Evolutionary conservation across 2,888 invertebrate genomes (phyloP).

Genomic region (Heliconius charithonia): DNA sequence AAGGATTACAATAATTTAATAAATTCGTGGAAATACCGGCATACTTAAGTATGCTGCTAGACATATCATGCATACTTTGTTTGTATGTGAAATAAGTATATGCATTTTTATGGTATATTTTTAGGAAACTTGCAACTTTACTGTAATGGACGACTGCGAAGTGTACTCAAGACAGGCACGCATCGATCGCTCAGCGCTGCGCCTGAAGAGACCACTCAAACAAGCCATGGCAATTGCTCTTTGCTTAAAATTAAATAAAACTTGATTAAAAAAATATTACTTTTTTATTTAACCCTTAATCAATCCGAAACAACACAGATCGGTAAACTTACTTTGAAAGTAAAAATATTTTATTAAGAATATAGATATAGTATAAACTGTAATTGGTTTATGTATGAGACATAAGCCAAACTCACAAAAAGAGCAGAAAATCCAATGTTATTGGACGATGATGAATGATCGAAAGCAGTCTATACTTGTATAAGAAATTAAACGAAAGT

Average conservation of each 20-base stretch:
- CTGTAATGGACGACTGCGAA: constrained; percentile 72
- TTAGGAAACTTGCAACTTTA: constrained; percentile 79
- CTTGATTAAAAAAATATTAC: constrained; percentile 51
- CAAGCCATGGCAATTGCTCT: constrained; percentile 60
- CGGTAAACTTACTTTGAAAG: neutral
- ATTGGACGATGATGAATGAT: constrained; percentile 36
- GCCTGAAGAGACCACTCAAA: constrained; percentile 61
- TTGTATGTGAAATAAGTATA: neutral
- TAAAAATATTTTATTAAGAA: constrained; percentile 6
- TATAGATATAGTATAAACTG: constrained; percentile 9
- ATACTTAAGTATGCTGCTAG: constrained; percentile 30
- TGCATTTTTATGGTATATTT: constrained; percentile 18
- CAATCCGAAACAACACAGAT: neutral
- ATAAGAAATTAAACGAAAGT: constrained; percentile 29
- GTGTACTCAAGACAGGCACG: constrained; percentile 66
- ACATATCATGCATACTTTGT: constrained; percentile 20
- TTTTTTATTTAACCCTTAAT: neutral
- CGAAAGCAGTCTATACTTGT: constrained; percentile 21
- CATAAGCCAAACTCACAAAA: constrained; percentile 17
- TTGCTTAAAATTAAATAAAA: constrained; percentile 65
- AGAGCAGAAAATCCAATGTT: constrained; percentile 21
- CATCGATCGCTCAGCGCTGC: constrained; percentile 68
- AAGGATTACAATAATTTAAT: constrained; percentile 44
- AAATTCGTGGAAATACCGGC: constrained; percentile 52
- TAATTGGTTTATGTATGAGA: constrained; percentile 11